phyloP scores from a whole-genome alignment of 2,888 invertebrate species.

The Proisotoma minuta region DNA sequence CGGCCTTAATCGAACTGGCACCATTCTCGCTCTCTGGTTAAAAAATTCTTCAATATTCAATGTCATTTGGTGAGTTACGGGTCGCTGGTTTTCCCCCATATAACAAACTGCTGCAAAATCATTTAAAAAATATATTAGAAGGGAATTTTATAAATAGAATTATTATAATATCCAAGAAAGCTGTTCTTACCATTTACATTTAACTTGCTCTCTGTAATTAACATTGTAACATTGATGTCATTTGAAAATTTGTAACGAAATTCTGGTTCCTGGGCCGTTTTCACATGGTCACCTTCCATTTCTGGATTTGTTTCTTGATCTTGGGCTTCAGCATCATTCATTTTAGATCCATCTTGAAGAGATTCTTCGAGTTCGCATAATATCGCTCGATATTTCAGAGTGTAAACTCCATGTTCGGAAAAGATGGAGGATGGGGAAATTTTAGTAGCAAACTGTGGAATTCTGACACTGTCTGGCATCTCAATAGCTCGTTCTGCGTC shows the following conservation, averaged over 20 bases:
- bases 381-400: slow-evolving; percentile 2
- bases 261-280: background rate
- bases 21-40: background rate
- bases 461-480: slow-evolving; percentile 4
- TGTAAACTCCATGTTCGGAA: slow-evolving; percentile 4
- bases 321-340: background rate
- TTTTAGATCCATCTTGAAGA: background rate
- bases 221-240: slow-evolving; percentile 7
- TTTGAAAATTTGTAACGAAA: background rate
- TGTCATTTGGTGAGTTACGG: slow-evolving; percentile 1
- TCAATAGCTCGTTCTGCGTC: slow-evolving; percentile 1
- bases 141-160: background rate
- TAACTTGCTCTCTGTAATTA: background rate
- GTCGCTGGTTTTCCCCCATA: background rate
- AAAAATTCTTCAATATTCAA: slow-evolving; percentile 14
- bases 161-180: background rate
- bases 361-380: background rate
- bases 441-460: too few species aligned
- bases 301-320: background rate
- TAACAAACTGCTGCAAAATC: background rate
- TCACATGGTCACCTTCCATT: background rate
- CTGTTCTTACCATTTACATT: background rate
- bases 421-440: background rate
- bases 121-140: background rate
- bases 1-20: background rate